Evolutionary conservation across 37 sponge, comb jelly and placozoan genomes (phyloP).

Genomic region (Crambe crambe): DNA sequence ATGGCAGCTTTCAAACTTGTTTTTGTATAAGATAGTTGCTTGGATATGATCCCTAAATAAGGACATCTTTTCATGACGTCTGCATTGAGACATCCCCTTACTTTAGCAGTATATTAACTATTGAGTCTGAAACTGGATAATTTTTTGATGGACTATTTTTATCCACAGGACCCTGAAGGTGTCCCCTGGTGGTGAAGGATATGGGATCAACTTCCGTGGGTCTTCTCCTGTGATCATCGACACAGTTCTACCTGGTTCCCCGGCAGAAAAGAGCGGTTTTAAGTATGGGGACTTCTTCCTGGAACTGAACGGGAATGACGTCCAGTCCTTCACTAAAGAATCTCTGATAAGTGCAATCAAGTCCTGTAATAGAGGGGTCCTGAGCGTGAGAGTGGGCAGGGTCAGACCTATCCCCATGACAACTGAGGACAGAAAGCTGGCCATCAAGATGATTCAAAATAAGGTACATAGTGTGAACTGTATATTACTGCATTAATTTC

Average conservation of each 20-base stretch:
- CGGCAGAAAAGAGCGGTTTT: constrained; percentile 47
- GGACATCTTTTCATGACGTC: too few species aligned
- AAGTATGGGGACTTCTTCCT: constrained; percentile 53
- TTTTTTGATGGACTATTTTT: too few species aligned
- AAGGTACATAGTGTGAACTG: constrained; percentile 17
- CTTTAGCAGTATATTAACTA: too few species aligned
- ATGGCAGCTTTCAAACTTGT: too few species aligned
- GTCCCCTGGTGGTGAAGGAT: not conserved
- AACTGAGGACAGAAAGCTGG: constrained; percentile 32
- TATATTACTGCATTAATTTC: not conserved
- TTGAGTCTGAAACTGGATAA: too few species aligned
- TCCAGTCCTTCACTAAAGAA: not conserved
- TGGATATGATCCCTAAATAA: too few species aligned
- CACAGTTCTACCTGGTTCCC: constrained; percentile 18
- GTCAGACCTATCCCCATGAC: constrained; percentile 40
- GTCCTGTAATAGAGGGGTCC: constrained; percentile 3
- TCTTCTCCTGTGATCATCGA: constrained; percentile 33
- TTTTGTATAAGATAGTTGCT: too few species aligned
- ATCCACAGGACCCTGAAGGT: constrained; percentile 25
- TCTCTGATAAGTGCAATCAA: constrained; percentile 27
- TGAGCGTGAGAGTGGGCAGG: constrained; percentile 50
- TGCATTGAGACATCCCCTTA: too few species aligned
- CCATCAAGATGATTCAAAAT: constrained; percentile 24
- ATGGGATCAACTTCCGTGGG: constrained; percentile 48
- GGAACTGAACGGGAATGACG: constrained; percentile 43